Evolutionary conservation across 2,797 vertebrate species (phyloP).

Genomic region (Peromyscus melanophrys): DNA sequence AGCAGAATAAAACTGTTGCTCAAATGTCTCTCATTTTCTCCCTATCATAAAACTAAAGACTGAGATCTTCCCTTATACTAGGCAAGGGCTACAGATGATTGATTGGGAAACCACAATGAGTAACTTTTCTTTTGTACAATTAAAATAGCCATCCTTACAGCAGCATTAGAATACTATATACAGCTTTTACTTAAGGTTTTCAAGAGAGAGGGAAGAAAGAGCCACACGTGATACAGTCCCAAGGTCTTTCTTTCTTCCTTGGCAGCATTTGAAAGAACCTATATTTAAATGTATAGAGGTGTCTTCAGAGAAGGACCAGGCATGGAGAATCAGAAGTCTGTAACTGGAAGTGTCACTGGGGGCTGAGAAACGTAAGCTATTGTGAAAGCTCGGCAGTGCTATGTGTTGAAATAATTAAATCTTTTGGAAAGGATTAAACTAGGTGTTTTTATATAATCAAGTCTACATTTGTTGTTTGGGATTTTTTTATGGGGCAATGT

Average conservation of each 20-base stretch:
- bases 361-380: constrained; percentile 72
- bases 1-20: neutral
- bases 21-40: constrained; percentile 45
- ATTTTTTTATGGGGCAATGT: constrained; percentile 63
- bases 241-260: constrained; percentile 75
- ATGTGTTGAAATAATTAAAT: constrained; percentile 73
- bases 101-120: constrained; percentile 61
- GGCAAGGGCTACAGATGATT: constrained; percentile 43
- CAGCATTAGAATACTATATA: constrained; percentile 61
- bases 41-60: neutral
- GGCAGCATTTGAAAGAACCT: constrained; percentile 61
- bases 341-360: constrained; percentile 66
- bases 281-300: constrained; percentile 70
- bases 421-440: constrained; percentile 74
- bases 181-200: constrained; percentile 74
- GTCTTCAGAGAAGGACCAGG: constrained; percentile 59
- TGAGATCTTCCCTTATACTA: neutral
- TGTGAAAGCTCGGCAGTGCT: constrained; percentile 71
- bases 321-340: constrained; percentile 66
- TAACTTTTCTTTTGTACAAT: constrained; percentile 70
- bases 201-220: neutral
- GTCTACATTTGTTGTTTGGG: constrained; percentile 70
- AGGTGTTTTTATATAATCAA: constrained; percentile 72
- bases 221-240: constrained; percentile 22
- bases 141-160: constrained; percentile 67